Percentiles rank a stretch among this genome's conserved stretches.
Conservation (phyloP, 2,113 vertebrate species). For the Entomyzon cyanotis region DNA sequence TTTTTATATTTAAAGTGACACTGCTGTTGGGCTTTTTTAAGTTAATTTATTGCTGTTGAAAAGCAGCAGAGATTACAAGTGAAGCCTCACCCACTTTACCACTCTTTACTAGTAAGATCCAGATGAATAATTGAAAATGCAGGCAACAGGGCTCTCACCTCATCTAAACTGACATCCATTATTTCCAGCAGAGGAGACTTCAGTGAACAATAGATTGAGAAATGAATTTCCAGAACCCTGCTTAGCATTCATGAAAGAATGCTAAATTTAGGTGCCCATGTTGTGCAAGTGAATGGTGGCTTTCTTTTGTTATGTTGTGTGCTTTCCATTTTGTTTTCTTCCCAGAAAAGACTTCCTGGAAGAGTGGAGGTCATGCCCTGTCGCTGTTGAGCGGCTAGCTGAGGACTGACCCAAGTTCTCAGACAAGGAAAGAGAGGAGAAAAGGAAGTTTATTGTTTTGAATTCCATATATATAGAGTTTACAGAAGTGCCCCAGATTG, state of each 20-base stretch:
- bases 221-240: neutral
- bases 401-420: too few relatives aligned
- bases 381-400: too few relatives aligned
- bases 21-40: neutral
- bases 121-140: neutral
- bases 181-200: neutral
- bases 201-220: neutral
- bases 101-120: neutral
- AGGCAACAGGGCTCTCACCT: neutral
- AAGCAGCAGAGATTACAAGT: neutral
- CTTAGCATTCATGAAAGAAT: neutral
- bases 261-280: neutral
- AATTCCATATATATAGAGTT: too few relatives aligned
- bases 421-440: too few relatives aligned
- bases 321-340: neutral
- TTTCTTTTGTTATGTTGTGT: accelerated
- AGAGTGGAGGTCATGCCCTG: neutral
- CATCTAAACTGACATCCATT: neutral
- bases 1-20: constrained; percentile 15
- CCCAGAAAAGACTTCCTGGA: neutral
- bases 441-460: too few relatives aligned
- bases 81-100: neutral
- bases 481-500: too few relatives aligned
- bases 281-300: neutral
- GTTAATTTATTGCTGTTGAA: neutral